These are phyloP conservation scores for Heliconius melpomene DNA, from an alignment of 1,140 invertebrate genomes.

Conservation along the genomic window DNA sequence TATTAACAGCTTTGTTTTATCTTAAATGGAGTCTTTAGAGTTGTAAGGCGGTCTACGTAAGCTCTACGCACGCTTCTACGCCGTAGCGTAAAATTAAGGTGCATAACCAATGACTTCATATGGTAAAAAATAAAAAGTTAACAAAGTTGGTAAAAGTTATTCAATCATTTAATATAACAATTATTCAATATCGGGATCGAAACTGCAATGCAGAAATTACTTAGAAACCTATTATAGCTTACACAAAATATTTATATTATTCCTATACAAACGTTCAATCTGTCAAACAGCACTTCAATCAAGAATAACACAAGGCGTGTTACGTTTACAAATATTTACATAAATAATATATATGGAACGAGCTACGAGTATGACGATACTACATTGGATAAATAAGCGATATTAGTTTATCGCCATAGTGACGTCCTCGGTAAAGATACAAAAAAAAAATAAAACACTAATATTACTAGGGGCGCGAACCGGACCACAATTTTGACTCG, in stretches of 20 bases:
- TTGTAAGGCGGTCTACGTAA: background rate
- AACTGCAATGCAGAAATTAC: background rate
- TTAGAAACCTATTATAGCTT: background rate
- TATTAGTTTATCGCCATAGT: background rate
- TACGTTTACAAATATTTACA: conserved; percentile 5
- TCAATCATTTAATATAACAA: too few relatives aligned
- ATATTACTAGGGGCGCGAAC: too few relatives aligned
- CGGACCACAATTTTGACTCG: too few relatives aligned
- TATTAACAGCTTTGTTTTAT: too few relatives aligned
- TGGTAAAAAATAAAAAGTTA: background rate
- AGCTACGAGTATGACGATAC: background rate
- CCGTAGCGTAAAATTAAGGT: background rate
- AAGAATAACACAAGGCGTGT: conserved; percentile 1
- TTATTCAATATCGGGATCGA: background rate
- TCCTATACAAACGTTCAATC: background rate
- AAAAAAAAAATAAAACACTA: too few relatives aligned
- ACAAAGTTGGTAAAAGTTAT: background rate
- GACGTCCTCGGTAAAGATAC: background rate
- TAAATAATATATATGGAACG: background rate
- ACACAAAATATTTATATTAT: background rate
- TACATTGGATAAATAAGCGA: background rate
- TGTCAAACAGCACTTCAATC: conserved; percentile 12
- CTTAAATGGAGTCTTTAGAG: too few relatives aligned
- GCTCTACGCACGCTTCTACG: background rate
- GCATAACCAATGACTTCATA: background rate